A percentile compares a stretch with the other conserved stretches of the same genome.
phyloP scores from a whole-genome alignment of 2,113 vertebrate genomes.

The Sinosuthora webbiana region DNA sequence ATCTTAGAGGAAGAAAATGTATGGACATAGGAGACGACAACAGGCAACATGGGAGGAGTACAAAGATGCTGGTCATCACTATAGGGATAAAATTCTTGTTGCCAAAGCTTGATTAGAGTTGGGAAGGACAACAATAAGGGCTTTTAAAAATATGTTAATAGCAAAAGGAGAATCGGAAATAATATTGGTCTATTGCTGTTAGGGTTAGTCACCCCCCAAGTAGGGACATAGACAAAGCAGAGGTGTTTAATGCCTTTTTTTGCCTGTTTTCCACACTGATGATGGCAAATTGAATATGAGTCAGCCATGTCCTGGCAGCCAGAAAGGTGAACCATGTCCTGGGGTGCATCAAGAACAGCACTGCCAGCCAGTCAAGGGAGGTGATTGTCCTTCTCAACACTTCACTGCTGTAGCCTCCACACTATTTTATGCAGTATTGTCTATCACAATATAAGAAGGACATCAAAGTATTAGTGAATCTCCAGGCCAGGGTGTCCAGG shows the following conservation, averaged over 20 bases:
- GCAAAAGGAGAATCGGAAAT: background rate
- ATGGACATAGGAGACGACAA: background rate
- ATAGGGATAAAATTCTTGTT: background rate
- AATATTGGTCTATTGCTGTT: background rate
- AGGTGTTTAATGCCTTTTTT: background rate
- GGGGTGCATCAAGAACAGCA: background rate
- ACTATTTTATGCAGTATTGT: background rate
- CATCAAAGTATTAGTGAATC: background rate
- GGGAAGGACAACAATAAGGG: background rate
- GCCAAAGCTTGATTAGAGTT: background rate
- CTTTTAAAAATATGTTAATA: background rate
- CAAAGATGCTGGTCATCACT: background rate
- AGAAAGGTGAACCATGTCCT: rapidly evolving
- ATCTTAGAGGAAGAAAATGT: background rate
- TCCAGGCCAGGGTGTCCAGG: background rate
- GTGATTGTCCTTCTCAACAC: background rate
- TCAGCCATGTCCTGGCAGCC: background rate
- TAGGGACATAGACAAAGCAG: background rate
- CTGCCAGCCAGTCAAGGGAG: too few relatives aligned
- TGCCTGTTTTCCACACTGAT: background rate
- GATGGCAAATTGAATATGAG: background rate
- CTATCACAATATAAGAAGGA: background rate
- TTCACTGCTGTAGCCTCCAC: background rate
- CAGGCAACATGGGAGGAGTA: background rate
- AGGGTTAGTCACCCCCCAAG: background rate